Evolutionary conservation across 2,797 vertebrate genomes (phyloP), one percentile per base, ranked within the genome.

Genomic region (Urocyon cinereoargenteus): DNA sequence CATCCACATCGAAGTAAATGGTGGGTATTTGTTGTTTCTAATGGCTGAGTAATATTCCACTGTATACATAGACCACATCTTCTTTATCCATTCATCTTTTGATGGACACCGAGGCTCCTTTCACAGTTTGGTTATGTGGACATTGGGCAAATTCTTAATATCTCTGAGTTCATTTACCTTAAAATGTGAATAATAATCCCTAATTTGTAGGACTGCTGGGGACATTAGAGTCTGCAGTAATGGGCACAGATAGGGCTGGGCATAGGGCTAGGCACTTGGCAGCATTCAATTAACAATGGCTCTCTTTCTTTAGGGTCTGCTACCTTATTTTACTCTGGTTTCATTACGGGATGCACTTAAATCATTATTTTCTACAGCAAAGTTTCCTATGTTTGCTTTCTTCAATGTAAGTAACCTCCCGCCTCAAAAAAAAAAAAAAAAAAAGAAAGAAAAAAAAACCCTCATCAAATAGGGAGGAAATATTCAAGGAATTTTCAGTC

Each of bases 131-230:
- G 40, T 7, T 45, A 45, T 45, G 40, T 45, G 40, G 40, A 45
- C 16, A 1, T 55, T 53, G 21, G 78, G 26, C 21, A 91, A 85
- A 70, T 93, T 78, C 28, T 68, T 77, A 75, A 16, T 93, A 61
- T 40, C 53, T 94, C 89, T 95, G 55, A 93, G 83, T 21, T 95
- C 14, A 40, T 92, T 89, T 70, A n/a, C 21, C 62, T 90, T 86
- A 86, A 89, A 66, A 95, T 81, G 14, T 83, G 45, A 45, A 83
- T 14, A 83, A 51, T 77, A 87, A 88, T 68, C 36, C 45, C 53
- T 89, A 90, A 79, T 86, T 86, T 53, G 24, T 68, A 86, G 72
- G 53, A 51, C 34, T 91, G 16, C 51, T 51, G 59, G 28, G 59
- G 55, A 92, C 26, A 95, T 59, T 5, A 81, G 53, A 83, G 34